Conservation (phyloP, 2,888 invertebrate species). For the Troilus luridus region DNA sequence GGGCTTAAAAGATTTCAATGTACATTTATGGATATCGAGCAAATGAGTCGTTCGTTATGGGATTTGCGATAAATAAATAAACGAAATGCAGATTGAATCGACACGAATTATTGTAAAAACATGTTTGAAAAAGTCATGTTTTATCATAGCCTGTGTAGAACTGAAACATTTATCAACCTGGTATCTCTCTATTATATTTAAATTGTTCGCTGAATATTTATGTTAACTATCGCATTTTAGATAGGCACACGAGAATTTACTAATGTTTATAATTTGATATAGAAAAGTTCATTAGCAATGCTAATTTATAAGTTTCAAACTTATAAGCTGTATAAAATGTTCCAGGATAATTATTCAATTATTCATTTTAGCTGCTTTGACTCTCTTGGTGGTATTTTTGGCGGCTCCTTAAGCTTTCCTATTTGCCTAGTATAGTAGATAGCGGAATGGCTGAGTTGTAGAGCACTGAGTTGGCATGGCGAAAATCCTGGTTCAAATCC, state of each 20-base stretch:
- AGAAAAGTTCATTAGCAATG: neutral
- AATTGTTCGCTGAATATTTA: neutral
- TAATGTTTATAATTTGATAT: neutral
- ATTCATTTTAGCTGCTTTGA: too few species aligned
- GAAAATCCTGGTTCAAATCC: too few species aligned
- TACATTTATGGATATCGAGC: conserved; percentile 34
- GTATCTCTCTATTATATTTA: conserved; percentile 36
- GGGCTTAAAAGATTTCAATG: conserved; percentile 33
- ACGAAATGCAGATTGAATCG: neutral
- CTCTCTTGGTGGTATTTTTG: too few species aligned
- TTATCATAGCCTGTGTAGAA: neutral
- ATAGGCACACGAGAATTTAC: neutral
- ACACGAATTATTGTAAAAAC: neutral
- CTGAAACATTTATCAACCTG: neutral
- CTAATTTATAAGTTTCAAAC: too few species aligned
- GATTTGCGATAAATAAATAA: conserved; percentile 31
- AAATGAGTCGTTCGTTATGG: conserved; percentile 4
- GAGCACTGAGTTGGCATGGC: too few species aligned
- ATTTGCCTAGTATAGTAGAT: too few species aligned
- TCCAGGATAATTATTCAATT: too few species aligned
- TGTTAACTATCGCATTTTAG: neutral
- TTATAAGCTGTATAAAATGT: too few species aligned
- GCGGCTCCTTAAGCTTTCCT: too few species aligned
- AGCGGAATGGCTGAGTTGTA: too few species aligned
- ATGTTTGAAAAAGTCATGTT: neutral